A percentile compares a stretch with the other conserved stretches of the same genome.
phyloP scores from a whole-genome alignment of 1,140 invertebrate genomes.

The Pectinophora gossypiella region DNA sequence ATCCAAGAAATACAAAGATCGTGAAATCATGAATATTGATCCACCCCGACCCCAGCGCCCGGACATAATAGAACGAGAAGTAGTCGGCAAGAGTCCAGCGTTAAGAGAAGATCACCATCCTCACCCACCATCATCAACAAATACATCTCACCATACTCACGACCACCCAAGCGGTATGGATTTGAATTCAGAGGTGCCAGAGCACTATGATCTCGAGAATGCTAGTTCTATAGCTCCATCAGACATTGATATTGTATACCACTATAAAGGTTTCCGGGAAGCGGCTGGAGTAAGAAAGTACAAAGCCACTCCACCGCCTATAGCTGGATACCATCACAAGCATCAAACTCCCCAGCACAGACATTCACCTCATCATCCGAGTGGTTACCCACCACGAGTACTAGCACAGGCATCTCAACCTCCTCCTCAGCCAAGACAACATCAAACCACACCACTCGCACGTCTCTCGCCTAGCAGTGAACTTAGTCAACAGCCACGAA shows the following conservation, averaged over 20 bases:
- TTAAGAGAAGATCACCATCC: slow-evolving; percentile 86
- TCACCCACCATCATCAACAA: slow-evolving; percentile 80
- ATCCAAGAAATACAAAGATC: slow-evolving; percentile 92
- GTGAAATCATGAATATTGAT: slow-evolving; percentile 82
- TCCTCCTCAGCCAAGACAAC: slow-evolving; percentile 79
- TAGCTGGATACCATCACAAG: slow-evolving; percentile 86
- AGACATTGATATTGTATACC: slow-evolving; percentile 97
- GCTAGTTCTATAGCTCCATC: slow-evolving; percentile 97
- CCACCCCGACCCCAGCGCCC: slow-evolving; percentile 86
- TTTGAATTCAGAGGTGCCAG: slow-evolving; percentile 89
- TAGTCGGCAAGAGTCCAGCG: slow-evolving; percentile 86
- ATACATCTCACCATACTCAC: slow-evolving; percentile 79
- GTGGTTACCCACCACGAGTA: slow-evolving; percentile 81
- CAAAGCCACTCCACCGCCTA: slow-evolving; percentile 86
- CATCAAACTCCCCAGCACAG: slow-evolving; percentile 83
- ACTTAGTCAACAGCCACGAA: slow-evolving; percentile 92
- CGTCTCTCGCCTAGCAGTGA: slow-evolving; percentile 94
- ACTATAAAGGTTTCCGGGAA: slow-evolving; percentile 95
- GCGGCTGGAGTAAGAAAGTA: slow-evolving; percentile 88
- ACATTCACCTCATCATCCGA: slow-evolving; percentile 81
- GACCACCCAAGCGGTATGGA: slow-evolving; percentile 80
- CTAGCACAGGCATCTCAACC: slow-evolving; percentile 81
- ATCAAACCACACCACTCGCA: slow-evolving; percentile 92
- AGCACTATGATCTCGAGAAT: slow-evolving; percentile 98
- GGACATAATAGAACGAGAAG: slow-evolving; percentile 95